Evolutionary conservation across 2,797 vertebrate species (phyloP).

Genomic region (Zenarchopterus dispar): DNA sequence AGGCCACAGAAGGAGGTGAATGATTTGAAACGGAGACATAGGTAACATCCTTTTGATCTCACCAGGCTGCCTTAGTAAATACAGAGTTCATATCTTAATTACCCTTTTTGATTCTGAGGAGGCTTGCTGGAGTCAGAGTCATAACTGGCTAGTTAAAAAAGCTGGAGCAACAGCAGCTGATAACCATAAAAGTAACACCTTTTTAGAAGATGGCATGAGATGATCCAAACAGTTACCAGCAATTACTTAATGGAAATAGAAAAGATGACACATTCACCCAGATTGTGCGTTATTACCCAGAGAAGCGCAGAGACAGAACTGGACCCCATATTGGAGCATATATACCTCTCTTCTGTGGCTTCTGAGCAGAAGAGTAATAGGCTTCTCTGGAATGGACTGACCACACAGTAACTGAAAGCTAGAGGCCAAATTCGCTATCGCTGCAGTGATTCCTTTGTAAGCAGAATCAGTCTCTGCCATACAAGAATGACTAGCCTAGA

Average conservation of each 20-base stretch:
- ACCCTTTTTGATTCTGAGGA: slow-evolving; percentile 7
- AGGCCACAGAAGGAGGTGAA: slow-evolving; percentile 65
- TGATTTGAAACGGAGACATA: slow-evolving; percentile 54
- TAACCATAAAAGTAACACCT: slow-evolving; percentile 33
- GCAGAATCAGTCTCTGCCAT: slow-evolving; percentile 55
- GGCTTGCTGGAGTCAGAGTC: background rate
- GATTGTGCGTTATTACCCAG: slow-evolving; percentile 24
- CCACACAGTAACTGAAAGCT: slow-evolving; percentile 69
- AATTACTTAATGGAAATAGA: slow-evolving; percentile 20
- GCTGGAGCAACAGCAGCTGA: slow-evolving; percentile 6
- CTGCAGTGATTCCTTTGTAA: slow-evolving; percentile 65
- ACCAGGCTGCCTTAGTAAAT: slow-evolving; percentile 34
- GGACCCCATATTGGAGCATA: slow-evolving; percentile 42
- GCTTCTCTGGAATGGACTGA: slow-evolving; percentile 66
- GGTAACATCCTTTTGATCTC: slow-evolving; percentile 59
- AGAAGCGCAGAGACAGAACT: slow-evolving; percentile 27
- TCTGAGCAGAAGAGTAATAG: slow-evolving; percentile 67
- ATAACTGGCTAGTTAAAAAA: slow-evolving; percentile 4
- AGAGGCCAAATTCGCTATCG: slow-evolving; percentile 68
- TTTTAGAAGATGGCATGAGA: slow-evolving; percentile 18
- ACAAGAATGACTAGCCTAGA: slow-evolving; percentile 38
- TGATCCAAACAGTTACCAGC: slow-evolving; percentile 27
- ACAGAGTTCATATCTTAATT: slow-evolving; percentile 27
- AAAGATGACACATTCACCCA: slow-evolving; percentile 25
- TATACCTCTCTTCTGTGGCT: slow-evolving; percentile 38